Percentiles rank a stretch among this genome's conserved stretches.
Conservation (phyloP, 2,888 invertebrate species). For the Meganola albula region DNA sequence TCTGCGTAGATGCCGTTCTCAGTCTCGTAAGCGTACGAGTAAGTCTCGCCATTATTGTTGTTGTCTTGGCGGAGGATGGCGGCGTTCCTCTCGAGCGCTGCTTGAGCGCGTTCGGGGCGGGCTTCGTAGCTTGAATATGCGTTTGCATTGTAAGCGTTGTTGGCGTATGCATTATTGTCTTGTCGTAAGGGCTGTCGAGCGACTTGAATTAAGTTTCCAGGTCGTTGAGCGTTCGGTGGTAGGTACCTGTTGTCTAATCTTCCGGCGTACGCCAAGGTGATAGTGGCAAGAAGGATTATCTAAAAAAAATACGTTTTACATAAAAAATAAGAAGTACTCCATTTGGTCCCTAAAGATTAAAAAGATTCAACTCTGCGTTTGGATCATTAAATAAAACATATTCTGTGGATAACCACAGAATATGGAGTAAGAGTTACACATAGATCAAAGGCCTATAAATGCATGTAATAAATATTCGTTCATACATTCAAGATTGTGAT, state of each 20-base stretch:
- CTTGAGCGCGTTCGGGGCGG: constrained; percentile 52
- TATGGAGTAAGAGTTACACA: too few relatives aligned
- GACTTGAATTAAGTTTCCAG: constrained; percentile 18
- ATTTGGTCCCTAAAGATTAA: too few relatives aligned
- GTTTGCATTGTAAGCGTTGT: constrained; percentile 6
- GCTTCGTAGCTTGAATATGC: constrained; percentile 22
- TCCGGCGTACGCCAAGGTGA: constrained; percentile 46
- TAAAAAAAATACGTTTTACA: too few relatives aligned
- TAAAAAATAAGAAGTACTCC: too few relatives aligned
- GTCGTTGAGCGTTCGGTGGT: constrained; percentile 44
- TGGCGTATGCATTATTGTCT: constrained; percentile 14
- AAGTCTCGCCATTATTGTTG: constrained; percentile 58
- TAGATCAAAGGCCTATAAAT: too few relatives aligned
- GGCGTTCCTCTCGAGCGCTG: constrained; percentile 56
- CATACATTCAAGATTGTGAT: too few relatives aligned
- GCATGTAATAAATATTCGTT: too few relatives aligned
- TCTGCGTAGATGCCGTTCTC: constrained; percentile 65
- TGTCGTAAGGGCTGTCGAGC: constrained; percentile 20
- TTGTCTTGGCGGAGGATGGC: constrained; percentile 60
- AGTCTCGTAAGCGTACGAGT: constrained; percentile 60
- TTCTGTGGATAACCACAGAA: too few relatives aligned
- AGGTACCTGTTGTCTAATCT: constrained; percentile 60
- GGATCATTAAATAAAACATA: neutral
- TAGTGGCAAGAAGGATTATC: too few relatives aligned
- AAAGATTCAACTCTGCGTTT: too few relatives aligned